These are phyloP conservation scores for Pan troglodytes DNA, from an alignment of 2,113 vertebrate species.

Conservation along the genomic window NHGRI_mPanTro3-v2.1_pri NC_072411.2:123778001-123778500, in stretches of 20 bases:
- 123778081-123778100: background rate
- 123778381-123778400: background rate
- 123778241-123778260: background rate
- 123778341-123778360: background rate
- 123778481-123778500: background rate
- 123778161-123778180: background rate
- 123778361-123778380: background rate
- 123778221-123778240: background rate
- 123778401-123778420: background rate
- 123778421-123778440: background rate
- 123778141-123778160: background rate
- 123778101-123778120: background rate
- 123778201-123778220: background rate
- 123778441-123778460: background rate
- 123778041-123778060: background rate
- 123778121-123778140: background rate
- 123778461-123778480: background rate
- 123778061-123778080: background rate
- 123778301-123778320: background rate
- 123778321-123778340: background rate
- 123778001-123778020: background rate
- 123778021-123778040: background rate
- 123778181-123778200: background rate
- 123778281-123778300: accelerated
- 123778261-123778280: background rate